These are phyloP conservation scores for Coluber constrictor DNA, from an alignment of 2,797 vertebrate species.

Conservation along the genomic window DNA sequence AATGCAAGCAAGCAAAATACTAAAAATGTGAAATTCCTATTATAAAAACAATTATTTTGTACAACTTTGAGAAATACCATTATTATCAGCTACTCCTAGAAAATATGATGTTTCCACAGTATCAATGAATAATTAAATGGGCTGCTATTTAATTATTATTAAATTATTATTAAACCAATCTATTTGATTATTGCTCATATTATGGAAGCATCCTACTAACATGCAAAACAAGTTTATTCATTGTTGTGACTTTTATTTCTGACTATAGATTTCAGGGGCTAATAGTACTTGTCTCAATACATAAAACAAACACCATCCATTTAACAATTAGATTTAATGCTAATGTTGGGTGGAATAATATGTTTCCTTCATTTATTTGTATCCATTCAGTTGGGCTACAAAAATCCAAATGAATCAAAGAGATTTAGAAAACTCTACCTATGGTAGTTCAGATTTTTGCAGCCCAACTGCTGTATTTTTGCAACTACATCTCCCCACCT, in stretches of 20 bases:
- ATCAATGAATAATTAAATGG: not conserved
- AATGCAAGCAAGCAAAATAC: constrained; percentile 15
- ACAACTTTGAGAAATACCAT: not conserved
- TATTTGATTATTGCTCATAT: not conserved
- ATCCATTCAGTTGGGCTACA: not conserved
- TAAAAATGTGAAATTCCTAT: constrained; percentile 18
- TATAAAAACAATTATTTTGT: not conserved
- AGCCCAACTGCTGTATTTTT: not conserved
- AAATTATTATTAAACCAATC: not conserved
- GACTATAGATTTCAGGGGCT: not conserved
- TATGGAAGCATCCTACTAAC: not conserved
- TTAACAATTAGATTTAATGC: not conserved
- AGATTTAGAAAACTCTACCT: not conserved
- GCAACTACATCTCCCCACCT: not conserved
- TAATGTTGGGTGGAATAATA: not conserved
- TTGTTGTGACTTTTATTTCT: not conserved
- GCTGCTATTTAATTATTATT: not conserved
- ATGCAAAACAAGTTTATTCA: not conserved
- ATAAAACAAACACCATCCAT: not conserved
- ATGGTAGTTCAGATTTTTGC: no score
- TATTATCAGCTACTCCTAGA: not conserved
- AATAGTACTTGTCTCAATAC: not conserved
- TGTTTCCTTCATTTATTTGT: not conserved
- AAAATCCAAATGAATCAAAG: not conserved
- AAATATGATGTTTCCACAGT: not conserved